Base-by-base conservation (phyloP, 2,888 invertebrate genomes). In the Zygogramma bicolorata region DNA sequence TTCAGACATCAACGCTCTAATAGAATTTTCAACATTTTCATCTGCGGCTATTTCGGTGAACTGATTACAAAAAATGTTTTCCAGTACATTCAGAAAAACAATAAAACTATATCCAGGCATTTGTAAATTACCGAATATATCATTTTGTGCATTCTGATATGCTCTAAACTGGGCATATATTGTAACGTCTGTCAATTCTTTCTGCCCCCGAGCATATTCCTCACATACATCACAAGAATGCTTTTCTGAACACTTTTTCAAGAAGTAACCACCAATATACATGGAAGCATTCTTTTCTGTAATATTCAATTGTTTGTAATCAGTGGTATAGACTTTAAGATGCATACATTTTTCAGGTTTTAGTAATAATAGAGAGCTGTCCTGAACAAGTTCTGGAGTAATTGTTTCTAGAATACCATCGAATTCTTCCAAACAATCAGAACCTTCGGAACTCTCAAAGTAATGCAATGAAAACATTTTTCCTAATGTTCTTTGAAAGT, bases 21-120 rank as follows among this genome's bases (percentile, higher is more conserved):
- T 27, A 58, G 29, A 29, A 29, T 58, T 58, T 29, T 29, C 58
- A 27, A 58, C 58, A 58, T 58, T 58, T 58, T 58, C 29, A 58
- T 31, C 31, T 27, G 31, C 29, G 31, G 58, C 58, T 31, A 15
- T 58, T 58, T 58, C 29, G 18, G 25, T 27, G 31, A 58, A 58
- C 58, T 29, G 58, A 31, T 29, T 58, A 58, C 58, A 58, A 58
- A 58, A 58, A 27, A 58, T 58, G n/a, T 27, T 58, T 58, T 58
- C 58, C 58, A 58, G 6, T 29, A 13, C 58, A 58, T 27, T 58
- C 29, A 58, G 27, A 58, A 29, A 58, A 10, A 29, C 31, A 29
- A 58, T 18, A 18, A 58, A 58, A 58, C 29, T 29, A 29, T 58
- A 31, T 58, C 29, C 58, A 29, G 58, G 58, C 31, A 58, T 58